A percentile compares a stretch with the other conserved stretches of the same genome.
These are phyloP conservation scores for Sorex fumeus DNA, from an alignment of 2,113 vertebrate species.

Conservation along the genomic window DNA sequence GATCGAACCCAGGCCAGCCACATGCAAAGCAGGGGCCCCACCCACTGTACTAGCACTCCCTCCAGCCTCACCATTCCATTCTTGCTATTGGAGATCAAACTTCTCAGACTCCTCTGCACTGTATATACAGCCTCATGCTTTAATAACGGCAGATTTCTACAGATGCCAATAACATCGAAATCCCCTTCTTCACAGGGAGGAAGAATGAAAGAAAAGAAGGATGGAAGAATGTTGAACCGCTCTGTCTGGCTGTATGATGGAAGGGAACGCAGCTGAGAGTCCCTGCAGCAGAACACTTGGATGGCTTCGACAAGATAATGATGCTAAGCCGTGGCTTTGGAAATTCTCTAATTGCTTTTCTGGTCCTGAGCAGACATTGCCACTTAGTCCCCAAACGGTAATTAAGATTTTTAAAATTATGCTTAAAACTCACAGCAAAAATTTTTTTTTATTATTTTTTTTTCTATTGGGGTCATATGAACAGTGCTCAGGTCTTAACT, in stretches of 20 bases:
- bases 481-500: too few species aligned
- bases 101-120: neutral
- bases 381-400: conserved; percentile 91
- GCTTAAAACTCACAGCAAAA: accelerated
- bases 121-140: neutral
- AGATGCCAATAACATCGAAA: conserved; percentile 43
- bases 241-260: conserved; percentile 93
- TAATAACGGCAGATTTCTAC: neutral
- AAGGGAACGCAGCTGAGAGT: conserved; percentile 92
- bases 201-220: conserved; percentile 94
- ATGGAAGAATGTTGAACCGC: conserved; percentile 92
- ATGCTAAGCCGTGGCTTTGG: conserved; percentile 94
- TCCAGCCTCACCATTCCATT: neutral
- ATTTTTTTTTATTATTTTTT: too few species aligned
- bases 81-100: conserved; percentile 40
- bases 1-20: neutral
- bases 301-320: conserved; percentile 92
- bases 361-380: conserved; percentile 89
- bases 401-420: conserved; percentile 16
- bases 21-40: neutral
- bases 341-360: conserved; percentile 96
- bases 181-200: conserved; percentile 82
- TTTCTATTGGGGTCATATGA: too few species aligned
- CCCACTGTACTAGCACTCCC: neutral
- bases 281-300: conserved; percentile 90